These are phyloP conservation scores for Leptosomus discolor DNA, from an alignment of 2,113 vertebrate genomes.

Conservation along the genomic window DNA sequence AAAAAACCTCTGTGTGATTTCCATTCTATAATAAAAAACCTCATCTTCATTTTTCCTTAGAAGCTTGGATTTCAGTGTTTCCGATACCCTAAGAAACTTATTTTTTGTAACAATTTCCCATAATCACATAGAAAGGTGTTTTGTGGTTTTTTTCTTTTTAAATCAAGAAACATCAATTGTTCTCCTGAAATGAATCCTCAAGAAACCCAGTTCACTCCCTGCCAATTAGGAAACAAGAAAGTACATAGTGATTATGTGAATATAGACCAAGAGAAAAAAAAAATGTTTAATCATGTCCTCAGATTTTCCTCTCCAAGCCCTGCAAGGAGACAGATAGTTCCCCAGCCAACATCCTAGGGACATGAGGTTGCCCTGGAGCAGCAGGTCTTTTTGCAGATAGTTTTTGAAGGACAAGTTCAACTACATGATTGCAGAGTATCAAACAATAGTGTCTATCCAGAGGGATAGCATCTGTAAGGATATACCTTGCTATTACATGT, in stretches of 20 bases:
- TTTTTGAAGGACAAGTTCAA: not conserved
- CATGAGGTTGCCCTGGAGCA: not conserved
- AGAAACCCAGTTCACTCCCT: accelerated
- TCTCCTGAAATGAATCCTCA: not conserved
- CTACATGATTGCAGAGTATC: not conserved
- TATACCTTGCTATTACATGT: not conserved
- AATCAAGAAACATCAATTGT: not conserved
- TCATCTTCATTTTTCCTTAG: not conserved
- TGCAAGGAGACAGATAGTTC: not conserved
- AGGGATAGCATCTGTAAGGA: not conserved
- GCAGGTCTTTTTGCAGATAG: not conserved
- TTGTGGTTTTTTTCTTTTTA: not conserved
- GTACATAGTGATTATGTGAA: not conserved
- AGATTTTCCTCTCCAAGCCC: not conserved
- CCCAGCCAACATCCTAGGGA: too few relatives aligned
- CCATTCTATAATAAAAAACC: not conserved
- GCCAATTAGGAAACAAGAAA: not conserved
- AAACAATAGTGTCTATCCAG: not conserved
- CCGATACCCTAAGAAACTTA: not conserved
- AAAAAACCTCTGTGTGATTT: not conserved
- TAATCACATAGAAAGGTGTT: not conserved
- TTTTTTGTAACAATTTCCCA: accelerated
- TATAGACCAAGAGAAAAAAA: not conserved
- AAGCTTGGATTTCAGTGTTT: not conserved
- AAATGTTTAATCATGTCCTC: not conserved